Evolutionary conservation across 2,888 invertebrate species (phyloP), one percentile per base, ranked within the genome.

Genomic region (Leuctra nigra): DNA sequence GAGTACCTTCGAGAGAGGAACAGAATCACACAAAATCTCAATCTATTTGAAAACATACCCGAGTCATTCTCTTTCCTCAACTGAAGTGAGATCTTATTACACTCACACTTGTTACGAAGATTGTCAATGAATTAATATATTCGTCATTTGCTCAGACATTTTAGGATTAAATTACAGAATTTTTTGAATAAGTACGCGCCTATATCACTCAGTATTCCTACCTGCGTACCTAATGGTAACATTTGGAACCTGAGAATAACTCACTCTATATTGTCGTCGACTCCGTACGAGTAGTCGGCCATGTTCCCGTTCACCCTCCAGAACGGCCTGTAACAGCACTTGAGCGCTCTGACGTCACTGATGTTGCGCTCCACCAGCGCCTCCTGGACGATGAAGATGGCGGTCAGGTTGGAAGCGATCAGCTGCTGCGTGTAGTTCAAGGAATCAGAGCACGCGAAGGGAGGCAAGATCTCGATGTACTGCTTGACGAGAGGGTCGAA

Each of bases 341-440:
- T 70, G 23, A 83, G 63, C 39, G 74, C 72, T 18, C 64, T 69
- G 13, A 69, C 67, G 59, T 73, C 69, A n/a, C 72, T 69, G 48
- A 81, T 68, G 62, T 78, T 75, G 66, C 80, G 80, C 63, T 73
- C 70, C 11, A 66, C 61, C 22, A 79, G 66, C 24, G 77, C 75
- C 20, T 74, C 67, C 16, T 67, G 66, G 61, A 78, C 68, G 4
- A 84, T 63, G 73, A 76, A 82, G 57, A 85, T 71, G 48, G 81
- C 77, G 0, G 80, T 79, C 57, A 76, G 69, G 52, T 61, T 59
- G 29, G 58, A 54, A 16, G 24, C 25, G 23, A 61, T 58, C 36
- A 61, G 56, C 2, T 53, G 57, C 33, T 55, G 58, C n/a, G 14
- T 39, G 2, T n/a, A 20, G 7, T 29, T 39, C 11, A n/a, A n/a